Evolutionary conservation across 2,888 invertebrate species (phyloP).

Genomic region (Danaus chrysippus): DNA sequence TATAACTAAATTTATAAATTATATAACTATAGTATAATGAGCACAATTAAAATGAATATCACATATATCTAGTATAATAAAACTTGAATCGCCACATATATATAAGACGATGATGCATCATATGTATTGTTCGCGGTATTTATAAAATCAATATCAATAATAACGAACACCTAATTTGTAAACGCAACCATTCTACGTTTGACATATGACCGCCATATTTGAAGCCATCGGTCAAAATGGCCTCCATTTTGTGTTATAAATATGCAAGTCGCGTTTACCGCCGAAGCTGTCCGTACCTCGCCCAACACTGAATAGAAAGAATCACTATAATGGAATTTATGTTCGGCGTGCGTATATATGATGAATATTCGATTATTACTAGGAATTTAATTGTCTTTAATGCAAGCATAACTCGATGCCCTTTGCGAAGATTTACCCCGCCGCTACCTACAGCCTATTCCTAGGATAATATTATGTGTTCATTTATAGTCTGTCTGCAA

Average conservation of each 20-base stretch:
- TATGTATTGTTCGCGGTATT: constrained; percentile 18
- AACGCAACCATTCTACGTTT: constrained; percentile 58
- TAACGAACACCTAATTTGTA: constrained; percentile 51
- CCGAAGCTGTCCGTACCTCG: constrained; percentile 71
- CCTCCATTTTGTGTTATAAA: constrained; percentile 45
- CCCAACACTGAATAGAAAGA: constrained; percentile 71
- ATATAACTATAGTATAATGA: background rate
- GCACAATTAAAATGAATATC: background rate
- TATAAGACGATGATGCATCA: constrained; percentile 17
- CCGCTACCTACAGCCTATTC: too few species aligned
- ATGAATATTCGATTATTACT: constrained; percentile 62
- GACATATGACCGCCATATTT: constrained; percentile 43
- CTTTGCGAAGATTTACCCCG: constrained; percentile 17
- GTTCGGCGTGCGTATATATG: constrained; percentile 55
- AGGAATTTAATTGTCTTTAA: constrained; percentile 41
- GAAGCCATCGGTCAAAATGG: constrained; percentile 47
- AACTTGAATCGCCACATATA: constrained; percentile 11
- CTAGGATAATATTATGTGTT: too few species aligned
- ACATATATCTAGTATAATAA: constrained; percentile 6
- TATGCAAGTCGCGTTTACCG: constrained; percentile 62
- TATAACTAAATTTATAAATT: too few species aligned
- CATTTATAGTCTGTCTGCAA: too few species aligned
- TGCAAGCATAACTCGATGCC: constrained; percentile 31
- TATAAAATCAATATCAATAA: constrained; percentile 29
- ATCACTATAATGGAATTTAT: constrained; percentile 73